These are phyloP conservation scores for Anoplolepis gracilipes DNA, from an alignment of 1,140 invertebrate species.

Conservation along the genomic window DNA sequence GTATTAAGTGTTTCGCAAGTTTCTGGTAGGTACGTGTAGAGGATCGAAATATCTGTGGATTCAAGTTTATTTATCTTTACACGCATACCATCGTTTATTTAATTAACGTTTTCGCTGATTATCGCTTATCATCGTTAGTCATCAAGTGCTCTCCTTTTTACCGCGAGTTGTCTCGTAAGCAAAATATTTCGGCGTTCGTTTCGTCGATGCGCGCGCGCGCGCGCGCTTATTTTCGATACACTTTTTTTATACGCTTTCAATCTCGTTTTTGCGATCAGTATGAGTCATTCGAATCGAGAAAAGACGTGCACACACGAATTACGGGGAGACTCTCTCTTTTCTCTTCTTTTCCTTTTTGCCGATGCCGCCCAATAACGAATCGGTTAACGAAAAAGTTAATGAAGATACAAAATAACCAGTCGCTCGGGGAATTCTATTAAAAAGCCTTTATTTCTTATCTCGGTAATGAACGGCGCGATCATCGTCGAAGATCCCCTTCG, in stretches of 20 bases:
- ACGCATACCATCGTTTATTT: slow-evolving; percentile 31
- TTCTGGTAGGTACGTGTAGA: too few relatives aligned
- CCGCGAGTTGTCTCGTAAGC: slow-evolving; percentile 23
- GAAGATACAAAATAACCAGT: slow-evolving; percentile 56
- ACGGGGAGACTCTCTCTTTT: slow-evolving; percentile 7
- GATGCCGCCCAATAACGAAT: slow-evolving; percentile 51
- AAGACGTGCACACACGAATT: slow-evolving; percentile 29
- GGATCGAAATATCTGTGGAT: too few relatives aligned
- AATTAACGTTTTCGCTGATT: slow-evolving; percentile 47
- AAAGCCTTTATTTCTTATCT: slow-evolving; percentile 62
- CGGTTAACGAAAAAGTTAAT: slow-evolving; percentile 58
- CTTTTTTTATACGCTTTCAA: slow-evolving; percentile 45
- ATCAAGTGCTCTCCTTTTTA: slow-evolving; percentile 25
- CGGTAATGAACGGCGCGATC: slow-evolving; percentile 72
- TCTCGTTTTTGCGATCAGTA: slow-evolving; percentile 46
- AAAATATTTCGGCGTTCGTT: slow-evolving; percentile 42
- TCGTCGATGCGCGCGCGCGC: background rate
- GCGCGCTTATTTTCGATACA: slow-evolving; percentile 16
- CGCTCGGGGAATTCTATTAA: slow-evolving; percentile 70
- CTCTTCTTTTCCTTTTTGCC: background rate
- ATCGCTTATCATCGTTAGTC: slow-evolving; percentile 45
- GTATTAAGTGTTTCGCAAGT: slow-evolving; percentile 19
- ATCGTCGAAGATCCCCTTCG: slow-evolving; percentile 50
- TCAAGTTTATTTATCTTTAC: too few relatives aligned
- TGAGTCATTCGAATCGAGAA: slow-evolving; percentile 57